Base-by-base conservation (phyloP, 2,797 vertebrate genomes). In the Xiphorhynchus erythropygius region DNA sequence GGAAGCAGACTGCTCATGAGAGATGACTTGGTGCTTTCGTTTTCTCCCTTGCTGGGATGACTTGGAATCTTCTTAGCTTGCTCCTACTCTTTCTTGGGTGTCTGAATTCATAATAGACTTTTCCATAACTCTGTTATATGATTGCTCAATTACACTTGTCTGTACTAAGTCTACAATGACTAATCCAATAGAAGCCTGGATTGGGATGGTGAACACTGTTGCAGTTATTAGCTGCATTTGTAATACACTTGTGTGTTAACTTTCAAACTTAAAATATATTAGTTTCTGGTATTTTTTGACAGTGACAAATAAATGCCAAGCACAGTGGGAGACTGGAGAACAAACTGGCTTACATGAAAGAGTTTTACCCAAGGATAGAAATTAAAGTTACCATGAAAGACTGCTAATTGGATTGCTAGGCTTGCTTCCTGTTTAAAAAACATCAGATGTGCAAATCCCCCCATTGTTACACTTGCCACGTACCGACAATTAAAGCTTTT, bases 401-500 rank as follows among this genome's bases (percentile, higher is more conserved):
- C 39, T 84, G 70, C 49, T 96, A 96, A 96, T 94, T 94, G 87
- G 83, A 87, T 91, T 96, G 56, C 1, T 5, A 52, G 41, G 39
- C 35, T 77, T 75, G 37, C 79, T 83, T 68, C 60, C 76, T 59
- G n/a, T 68, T 87, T 84, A 78, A 95, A 70, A 83, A 93, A 56
- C 64, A 75, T 94, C 74, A 95, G 90, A 92, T 87, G 64, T 88
- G 87, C 88, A 93, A 94, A 96, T 94, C 49, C 25, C 78, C 17
- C n/a, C 11, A 32, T 94, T 84, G 53, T 79, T 79, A 89, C 24
- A 1, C 88, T 71, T 92, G 25, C 60, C 78, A 55, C 8, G 8
- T 91, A 46, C n/a, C 63, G 76, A 64, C 67, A 97, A 95, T 97
- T 97, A 96, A 77, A 95, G 84, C 52, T 93, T 93, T 93, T 84